Conservation (phyloP, 1,140 invertebrate genomes). For the Lepidurus couesii region DNA sequence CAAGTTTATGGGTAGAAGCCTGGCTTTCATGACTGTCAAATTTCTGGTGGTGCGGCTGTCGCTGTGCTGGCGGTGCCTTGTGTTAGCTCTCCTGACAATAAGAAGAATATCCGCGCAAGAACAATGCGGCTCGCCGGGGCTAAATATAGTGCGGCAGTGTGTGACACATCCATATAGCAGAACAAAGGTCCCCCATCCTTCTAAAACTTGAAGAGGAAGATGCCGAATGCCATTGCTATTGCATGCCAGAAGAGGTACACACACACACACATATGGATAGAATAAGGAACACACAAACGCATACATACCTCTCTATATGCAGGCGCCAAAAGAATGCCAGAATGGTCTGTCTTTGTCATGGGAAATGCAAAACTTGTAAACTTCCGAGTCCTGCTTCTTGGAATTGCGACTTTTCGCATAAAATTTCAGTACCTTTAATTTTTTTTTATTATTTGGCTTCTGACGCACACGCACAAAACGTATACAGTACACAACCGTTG, state of each 20-base stretch:
- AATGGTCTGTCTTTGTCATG: not conserved
- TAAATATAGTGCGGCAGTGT: constrained; percentile 12
- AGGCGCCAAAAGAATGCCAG: constrained; percentile 16
- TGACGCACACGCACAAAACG: too few relatives aligned
- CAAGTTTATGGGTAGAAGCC: constrained; percentile 13
- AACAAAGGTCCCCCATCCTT: constrained; percentile 18
- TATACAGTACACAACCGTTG: too few relatives aligned
- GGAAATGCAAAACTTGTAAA: not conserved
- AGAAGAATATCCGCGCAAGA: constrained; percentile 21
- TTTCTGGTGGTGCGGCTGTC: constrained; percentile 16
- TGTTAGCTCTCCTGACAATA: constrained; percentile 19
- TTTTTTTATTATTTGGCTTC: too few relatives aligned
- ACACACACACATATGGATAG: constrained; percentile 13
- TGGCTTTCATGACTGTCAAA: constrained; percentile 22
- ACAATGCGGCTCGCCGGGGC: constrained; percentile 1
- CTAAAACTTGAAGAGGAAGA: constrained; percentile 9
- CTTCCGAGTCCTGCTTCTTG: not conserved
- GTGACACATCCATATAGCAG: constrained; percentile 5
- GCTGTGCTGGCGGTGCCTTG: constrained; percentile 20
- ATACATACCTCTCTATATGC: not conserved
- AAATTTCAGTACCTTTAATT: too few relatives aligned
- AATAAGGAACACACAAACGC: not conserved
- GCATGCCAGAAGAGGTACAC: constrained; percentile 4
- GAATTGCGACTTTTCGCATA: too few relatives aligned
- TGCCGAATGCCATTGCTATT: constrained; percentile 15